Conservation (phyloP, 2,113 vertebrate species). For the Arizona elegans region DNA sequence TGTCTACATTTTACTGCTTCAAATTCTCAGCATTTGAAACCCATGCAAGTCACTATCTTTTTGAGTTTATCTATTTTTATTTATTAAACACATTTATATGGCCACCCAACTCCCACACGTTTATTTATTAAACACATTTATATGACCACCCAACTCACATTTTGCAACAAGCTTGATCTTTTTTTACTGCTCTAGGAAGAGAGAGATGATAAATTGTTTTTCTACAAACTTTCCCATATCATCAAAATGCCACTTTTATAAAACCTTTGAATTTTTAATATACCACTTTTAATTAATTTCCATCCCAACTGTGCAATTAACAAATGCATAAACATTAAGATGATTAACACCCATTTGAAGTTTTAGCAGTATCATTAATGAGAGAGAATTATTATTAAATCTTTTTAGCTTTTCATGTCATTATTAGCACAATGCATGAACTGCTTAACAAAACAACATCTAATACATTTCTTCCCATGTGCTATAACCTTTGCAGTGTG, state of each 20-base stretch:
- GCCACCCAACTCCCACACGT: not conserved
- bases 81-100: not conserved
- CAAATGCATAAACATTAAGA: constrained; percentile 63
- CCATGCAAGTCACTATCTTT: constrained; percentile 1
- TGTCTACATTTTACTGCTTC: not conserved
- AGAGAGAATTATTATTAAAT: constrained; percentile 56
- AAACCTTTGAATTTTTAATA: constrained; percentile 58
- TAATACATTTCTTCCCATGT: constrained; percentile 36
- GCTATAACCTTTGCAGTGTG: constrained; percentile 34
- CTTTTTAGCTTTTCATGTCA: constrained; percentile 62
- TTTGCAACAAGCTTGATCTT: constrained; percentile 28
- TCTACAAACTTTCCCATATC: not conserved
- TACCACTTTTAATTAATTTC: constrained; percentile 61
- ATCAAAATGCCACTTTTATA: constrained; percentile 47
- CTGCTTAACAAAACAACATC: constrained; percentile 51
- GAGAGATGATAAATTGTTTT: constrained; percentile 19
- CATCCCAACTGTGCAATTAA: constrained; percentile 59
- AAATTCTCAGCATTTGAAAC: not conserved
- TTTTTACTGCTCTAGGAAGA: constrained; percentile 9
- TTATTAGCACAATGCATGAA: constrained; percentile 50
- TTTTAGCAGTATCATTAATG: constrained; percentile 60
- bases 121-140: not conserved
- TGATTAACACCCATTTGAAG: constrained; percentile 65
- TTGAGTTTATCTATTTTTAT: not conserved
- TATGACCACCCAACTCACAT: not conserved